Percentiles rank a stretch among this genome's conserved stretches.
Evolutionary conservation across 2,888 invertebrate species (phyloP).

Genomic region (Mythimna pallens): DNA sequence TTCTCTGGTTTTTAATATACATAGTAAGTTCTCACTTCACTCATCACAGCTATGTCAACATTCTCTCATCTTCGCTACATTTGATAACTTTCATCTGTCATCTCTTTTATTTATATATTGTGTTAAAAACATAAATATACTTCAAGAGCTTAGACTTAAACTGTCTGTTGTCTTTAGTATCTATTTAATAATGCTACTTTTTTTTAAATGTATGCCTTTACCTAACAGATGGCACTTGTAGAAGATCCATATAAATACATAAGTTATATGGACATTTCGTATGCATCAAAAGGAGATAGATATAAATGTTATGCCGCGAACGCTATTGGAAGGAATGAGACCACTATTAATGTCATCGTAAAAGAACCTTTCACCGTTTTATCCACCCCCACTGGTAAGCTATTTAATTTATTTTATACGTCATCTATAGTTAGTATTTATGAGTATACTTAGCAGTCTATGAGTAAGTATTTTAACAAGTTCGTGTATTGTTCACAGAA

Average conservation of each 20-base stretch:
- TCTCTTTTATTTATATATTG: no score
- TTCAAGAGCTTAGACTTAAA: neutral
- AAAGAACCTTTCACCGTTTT: slow-evolving; percentile 51
- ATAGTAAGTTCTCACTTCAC: no score
- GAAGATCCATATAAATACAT: slow-evolving; percentile 57
- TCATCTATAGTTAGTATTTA: no score
- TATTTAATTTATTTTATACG: neutral
- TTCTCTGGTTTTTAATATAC: no score
- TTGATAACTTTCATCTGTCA: no score
- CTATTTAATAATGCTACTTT: neutral
- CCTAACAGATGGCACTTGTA: slow-evolving; percentile 49
- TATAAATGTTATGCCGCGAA: slow-evolving; percentile 60
- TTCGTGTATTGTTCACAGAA: slow-evolving; percentile 38
- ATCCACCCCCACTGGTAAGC: slow-evolving; percentile 25
- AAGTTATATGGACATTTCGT: slow-evolving; percentile 49
- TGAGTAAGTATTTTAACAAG: neutral
- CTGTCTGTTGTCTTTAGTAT: neutral
- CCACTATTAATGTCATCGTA: slow-evolving; percentile 41
- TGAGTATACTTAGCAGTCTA: no score
- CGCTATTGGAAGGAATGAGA: slow-evolving; percentile 17
- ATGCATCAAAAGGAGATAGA: slow-evolving; percentile 20
- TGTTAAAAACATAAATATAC: neutral
- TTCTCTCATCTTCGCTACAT: neutral
- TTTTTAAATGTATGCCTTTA: neutral
- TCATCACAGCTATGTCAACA: neutral